Conservation (phyloP, 2,888 invertebrate species). For the Dryomyza anilis region DNA sequence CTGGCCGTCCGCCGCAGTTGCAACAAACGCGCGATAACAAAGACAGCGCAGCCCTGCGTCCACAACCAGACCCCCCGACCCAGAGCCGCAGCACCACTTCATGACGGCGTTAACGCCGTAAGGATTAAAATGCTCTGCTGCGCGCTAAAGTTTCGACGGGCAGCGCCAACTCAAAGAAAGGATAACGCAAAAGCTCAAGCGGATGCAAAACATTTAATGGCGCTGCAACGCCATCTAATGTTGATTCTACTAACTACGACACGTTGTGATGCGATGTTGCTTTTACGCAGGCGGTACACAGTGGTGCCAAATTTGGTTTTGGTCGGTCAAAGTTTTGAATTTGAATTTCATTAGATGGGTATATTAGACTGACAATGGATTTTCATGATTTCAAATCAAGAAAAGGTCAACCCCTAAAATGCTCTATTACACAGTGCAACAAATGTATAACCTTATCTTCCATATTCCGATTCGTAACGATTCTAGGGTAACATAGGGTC, state of each 20-base stretch:
- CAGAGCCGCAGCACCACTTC: neutral
- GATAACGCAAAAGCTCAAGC: slow-evolving; percentile 8
- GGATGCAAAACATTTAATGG: slow-evolving; percentile 20
- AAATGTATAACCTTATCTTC: too few relatives aligned
- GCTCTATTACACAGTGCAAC: too few relatives aligned
- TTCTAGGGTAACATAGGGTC: too few relatives aligned
- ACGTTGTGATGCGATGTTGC: neutral
- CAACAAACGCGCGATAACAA: neutral
- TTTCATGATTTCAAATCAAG: too few relatives aligned
- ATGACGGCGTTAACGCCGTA: neutral
- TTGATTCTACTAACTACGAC: neutral
- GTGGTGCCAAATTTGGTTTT: too few relatives aligned
- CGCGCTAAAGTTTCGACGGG: neutral
- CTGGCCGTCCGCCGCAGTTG: neutral
- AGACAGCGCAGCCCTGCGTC: neutral
- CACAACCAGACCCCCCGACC: neutral
- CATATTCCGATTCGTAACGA: too few relatives aligned
- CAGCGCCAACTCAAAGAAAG: neutral
- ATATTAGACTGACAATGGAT: too few relatives aligned
- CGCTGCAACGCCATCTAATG: slow-evolving; percentile 1
- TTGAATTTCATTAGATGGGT: too few relatives aligned
- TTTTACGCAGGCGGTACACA: too few relatives aligned
- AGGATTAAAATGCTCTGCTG: slow-evolving; percentile 14
- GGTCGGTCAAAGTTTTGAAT: too few relatives aligned
- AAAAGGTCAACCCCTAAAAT: too few relatives aligned